These are phyloP conservation scores for Meteorus sp. DNA, from an alignment of 1,140 invertebrate species.

Conservation along the genomic window DNA sequence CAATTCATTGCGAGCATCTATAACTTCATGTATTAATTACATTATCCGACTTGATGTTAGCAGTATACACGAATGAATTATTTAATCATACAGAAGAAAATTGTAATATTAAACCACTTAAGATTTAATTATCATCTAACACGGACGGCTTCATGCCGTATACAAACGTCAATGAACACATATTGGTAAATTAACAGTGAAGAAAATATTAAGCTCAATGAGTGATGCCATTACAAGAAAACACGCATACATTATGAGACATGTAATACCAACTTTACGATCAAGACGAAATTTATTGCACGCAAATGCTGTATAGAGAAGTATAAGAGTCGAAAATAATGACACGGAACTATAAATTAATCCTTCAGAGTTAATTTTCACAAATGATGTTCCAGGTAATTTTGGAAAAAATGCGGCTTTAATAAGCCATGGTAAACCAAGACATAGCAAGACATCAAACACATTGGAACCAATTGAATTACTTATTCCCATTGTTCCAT, in stretches of 20 bases:
- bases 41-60: not conserved
- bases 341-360: slow-evolving; percentile 82
- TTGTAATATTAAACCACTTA: slow-evolving; percentile 1
- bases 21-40: no score
- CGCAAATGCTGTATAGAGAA: slow-evolving; percentile 76
- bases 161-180: slow-evolving; percentile 58
- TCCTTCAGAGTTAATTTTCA: slow-evolving; percentile 79
- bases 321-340: slow-evolving; percentile 73
- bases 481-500: slow-evolving; percentile 86
- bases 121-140: not conserved
- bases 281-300: slow-evolving; percentile 80
- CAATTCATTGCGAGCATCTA: no score
- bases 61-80: no score
- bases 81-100: no score
- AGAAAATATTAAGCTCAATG: slow-evolving; percentile 87
- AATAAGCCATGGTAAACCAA: slow-evolving; percentile 85
- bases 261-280: slow-evolving; percentile 74
- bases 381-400: slow-evolving; percentile 69
- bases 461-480: slow-evolving; percentile 90
- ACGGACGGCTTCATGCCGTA: slow-evolving; percentile 13
- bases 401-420: slow-evolving; percentile 78
- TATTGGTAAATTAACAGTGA: slow-evolving; percentile 77
- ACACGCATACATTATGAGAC: slow-evolving; percentile 75
- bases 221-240: slow-evolving; percentile 79
- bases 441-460: slow-evolving; percentile 82